A percentile compares a stretch with the other conserved stretches of the same genome.
Conservation (phyloP, 2,888 invertebrate species). For the Yponomeuta malinellus region DNA sequence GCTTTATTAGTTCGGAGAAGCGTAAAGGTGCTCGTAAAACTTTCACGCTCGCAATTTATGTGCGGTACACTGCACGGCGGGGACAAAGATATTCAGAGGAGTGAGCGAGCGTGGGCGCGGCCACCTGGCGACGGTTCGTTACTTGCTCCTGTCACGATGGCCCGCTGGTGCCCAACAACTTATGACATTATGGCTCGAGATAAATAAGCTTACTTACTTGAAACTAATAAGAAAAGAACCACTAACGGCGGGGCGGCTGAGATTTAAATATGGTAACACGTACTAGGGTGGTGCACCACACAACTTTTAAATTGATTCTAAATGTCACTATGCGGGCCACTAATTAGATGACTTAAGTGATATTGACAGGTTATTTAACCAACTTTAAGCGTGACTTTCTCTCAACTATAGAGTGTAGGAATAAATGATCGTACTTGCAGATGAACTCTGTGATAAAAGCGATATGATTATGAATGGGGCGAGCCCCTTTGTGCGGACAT, state of each 20-base stretch:
- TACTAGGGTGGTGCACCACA: not conserved
- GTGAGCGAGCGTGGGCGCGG: conserved; percentile 62
- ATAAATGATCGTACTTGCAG: conserved; percentile 26
- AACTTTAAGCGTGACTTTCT: conserved; percentile 33
- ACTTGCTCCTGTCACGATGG: conserved; percentile 46
- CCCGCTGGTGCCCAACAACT: conserved; percentile 1
- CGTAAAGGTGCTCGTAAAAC: conserved; percentile 71
- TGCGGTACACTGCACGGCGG: conserved; percentile 50
- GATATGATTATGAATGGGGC: conserved; percentile 45
- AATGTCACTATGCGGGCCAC: conserved; percentile 51
- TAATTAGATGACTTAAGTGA: conserved; percentile 57
- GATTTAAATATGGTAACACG: not conserved
- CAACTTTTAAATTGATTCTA: conserved; percentile 10
- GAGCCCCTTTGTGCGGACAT: conserved; percentile 37
- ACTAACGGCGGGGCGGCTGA: not conserved
- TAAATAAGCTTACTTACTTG: not conserved
- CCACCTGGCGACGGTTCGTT: conserved; percentile 69
- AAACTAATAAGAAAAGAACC: not conserved
- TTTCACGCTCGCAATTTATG: conserved; percentile 72
- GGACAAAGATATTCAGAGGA: conserved; percentile 68
- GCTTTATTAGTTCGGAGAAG: conserved; percentile 66
- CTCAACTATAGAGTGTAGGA: conserved; percentile 28
- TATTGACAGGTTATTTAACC: conserved; percentile 40
- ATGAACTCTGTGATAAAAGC: conserved; percentile 29
- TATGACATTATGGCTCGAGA: conserved; percentile 10